These are phyloP conservation scores for Acropternis orthonyx DNA, from an alignment of 2,797 vertebrate species.

Conservation along the genomic window DNA sequence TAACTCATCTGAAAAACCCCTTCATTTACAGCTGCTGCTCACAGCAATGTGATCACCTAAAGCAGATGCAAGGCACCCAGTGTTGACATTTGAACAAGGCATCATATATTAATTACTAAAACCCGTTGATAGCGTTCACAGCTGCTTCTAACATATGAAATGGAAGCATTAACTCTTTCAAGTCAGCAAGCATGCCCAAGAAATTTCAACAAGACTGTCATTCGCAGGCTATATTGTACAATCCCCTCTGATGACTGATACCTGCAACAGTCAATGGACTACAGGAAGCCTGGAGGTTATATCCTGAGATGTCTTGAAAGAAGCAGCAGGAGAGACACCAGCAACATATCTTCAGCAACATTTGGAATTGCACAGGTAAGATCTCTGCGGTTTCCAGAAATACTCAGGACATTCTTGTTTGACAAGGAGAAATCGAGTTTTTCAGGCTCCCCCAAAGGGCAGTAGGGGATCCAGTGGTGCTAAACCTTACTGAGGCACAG, in stretches of 20 bases:
- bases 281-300: not conserved
- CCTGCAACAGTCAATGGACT: not conserved
- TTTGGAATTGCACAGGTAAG: not conserved
- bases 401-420: not conserved
- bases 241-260: not conserved
- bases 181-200: not conserved
- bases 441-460: not conserved
- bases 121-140: not conserved
- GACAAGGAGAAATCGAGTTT: not conserved
- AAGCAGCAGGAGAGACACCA: not conserved
- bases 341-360: not conserved
- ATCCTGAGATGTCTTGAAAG: rapidly evolving
- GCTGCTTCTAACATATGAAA: not conserved
- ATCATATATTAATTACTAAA: not conserved
- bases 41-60: not conserved
- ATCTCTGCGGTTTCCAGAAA: not conserved
- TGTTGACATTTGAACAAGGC: not conserved
- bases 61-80: not conserved
- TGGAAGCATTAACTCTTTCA: not conserved
- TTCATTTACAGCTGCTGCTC: not conserved
- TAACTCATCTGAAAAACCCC: not conserved
- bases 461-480: not conserved
- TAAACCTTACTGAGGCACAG: not conserved
- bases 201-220: not conserved
- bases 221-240: not conserved